phyloP scores from a whole-genome alignment of 2,113 vertebrate species.

The Sylvilagus bachmani region DNA sequence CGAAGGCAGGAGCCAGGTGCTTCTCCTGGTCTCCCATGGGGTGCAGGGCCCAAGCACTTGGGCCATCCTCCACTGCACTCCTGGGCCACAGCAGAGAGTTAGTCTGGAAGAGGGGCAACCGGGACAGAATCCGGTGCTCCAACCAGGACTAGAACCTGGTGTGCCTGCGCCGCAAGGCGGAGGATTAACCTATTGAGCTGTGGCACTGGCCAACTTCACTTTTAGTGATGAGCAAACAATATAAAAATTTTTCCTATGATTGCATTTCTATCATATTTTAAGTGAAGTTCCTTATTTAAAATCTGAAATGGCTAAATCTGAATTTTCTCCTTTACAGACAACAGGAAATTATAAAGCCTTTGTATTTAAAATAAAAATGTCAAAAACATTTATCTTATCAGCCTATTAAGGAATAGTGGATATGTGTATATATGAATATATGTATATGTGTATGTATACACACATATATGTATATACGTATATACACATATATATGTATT shows the following conservation, averaged over 20 bases:
- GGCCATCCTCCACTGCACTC: too few species aligned
- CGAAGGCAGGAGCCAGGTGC: too few species aligned
- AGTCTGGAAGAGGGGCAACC: too few species aligned
- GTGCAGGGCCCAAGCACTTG: too few species aligned
- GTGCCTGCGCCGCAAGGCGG: too few species aligned
- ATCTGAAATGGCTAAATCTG: background rate
- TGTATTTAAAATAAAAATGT: background rate
- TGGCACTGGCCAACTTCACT: background rate
- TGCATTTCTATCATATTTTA: constrained; percentile 48
- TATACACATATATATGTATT: too few species aligned
- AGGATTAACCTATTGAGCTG: too few species aligned
- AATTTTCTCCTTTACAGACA: background rate
- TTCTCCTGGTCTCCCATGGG: too few species aligned
- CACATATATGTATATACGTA: background rate
- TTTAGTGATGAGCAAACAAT: background rate
- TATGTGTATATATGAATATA: background rate
- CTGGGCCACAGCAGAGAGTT: too few species aligned
- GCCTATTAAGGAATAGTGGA: background rate
- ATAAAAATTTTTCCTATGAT: background rate
- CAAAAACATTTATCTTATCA: background rate
- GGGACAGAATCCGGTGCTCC: too few species aligned
- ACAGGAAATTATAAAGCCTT: background rate
- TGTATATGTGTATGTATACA: background rate
- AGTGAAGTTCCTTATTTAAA: background rate
- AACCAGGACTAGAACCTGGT: too few species aligned